phyloP scores from a whole-genome alignment of 1,140 invertebrate genomes.

The Reticulitermes speratus region DNA sequence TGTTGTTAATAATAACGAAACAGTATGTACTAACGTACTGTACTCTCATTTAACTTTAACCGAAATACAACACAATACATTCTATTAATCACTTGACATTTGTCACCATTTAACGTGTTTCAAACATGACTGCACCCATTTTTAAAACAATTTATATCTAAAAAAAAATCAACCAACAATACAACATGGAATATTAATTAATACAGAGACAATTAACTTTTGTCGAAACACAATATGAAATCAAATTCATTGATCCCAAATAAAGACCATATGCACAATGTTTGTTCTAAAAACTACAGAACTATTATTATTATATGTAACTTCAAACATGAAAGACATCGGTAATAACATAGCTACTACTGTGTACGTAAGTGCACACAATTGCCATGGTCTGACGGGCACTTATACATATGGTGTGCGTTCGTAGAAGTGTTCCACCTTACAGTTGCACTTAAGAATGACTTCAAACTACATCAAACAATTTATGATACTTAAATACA shows the following conservation, averaged over 20 bases:
- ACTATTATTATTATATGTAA: neutral
- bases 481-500: too few relatives aligned
- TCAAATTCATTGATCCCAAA: neutral
- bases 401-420: neutral
- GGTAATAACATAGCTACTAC: neutral
- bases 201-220: neutral
- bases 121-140: neutral
- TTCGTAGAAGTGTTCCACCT: too few relatives aligned
- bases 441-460: too few relatives aligned
- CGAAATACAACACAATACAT: too few relatives aligned
- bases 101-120: neutral
- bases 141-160: neutral
- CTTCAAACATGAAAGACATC: neutral
- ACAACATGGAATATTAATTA: too few relatives aligned
- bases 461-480: too few relatives aligned
- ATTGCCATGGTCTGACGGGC: neutral
- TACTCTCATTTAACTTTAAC: too few relatives aligned
- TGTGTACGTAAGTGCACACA: neutral
- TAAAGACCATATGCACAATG: neutral
- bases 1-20: too few relatives aligned
- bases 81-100: too few relatives aligned
- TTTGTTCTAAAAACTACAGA: neutral
- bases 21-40: too few relatives aligned
- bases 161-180: neutral
- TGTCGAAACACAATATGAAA: neutral